Evolutionary conservation across 2,888 invertebrate genomes (phyloP).

Genomic region (Exocentrus adspersus): DNA sequence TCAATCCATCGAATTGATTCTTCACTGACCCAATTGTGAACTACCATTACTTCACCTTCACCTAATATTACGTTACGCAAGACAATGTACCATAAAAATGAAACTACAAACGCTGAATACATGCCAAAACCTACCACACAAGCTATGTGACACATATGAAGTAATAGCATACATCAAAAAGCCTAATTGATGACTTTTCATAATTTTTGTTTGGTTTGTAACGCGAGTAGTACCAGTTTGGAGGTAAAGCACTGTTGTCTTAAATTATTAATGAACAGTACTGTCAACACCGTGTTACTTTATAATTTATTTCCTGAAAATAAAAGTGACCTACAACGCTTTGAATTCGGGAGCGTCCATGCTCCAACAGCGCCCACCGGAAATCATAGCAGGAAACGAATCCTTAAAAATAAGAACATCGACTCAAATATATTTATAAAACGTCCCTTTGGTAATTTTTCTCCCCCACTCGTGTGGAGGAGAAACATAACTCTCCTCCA

Average conservation of each 20-base stretch:
- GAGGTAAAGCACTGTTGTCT: not conserved
- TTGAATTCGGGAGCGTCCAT: not conserved
- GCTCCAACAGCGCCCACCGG: not conserved
- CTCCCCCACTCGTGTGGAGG: no score
- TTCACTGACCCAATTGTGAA: not conserved
- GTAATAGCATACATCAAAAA: not conserved
- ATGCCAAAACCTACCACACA: not conserved
- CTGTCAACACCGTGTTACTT: slow-evolving; percentile 8
- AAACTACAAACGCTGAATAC: not conserved
- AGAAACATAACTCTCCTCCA: no score
- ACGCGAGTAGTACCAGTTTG: not conserved
- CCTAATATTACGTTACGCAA: not conserved
- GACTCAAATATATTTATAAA: no score
- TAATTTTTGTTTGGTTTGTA: slow-evolving; percentile 1
- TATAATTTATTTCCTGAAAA: slow-evolving; percentile 1
- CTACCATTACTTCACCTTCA: not conserved
- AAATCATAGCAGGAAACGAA: no score
- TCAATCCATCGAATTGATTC: not conserved
- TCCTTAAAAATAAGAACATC: no score
- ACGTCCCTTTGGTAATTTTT: no score
- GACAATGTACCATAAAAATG: not conserved
- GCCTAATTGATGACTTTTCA: not conserved
- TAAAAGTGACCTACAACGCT: not conserved
- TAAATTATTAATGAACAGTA: not conserved
- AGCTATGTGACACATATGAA: not conserved